phyloP scores from a whole-genome alignment of 2,797 vertebrate genomes.

The Acipenser oxyrinchus region DNA sequence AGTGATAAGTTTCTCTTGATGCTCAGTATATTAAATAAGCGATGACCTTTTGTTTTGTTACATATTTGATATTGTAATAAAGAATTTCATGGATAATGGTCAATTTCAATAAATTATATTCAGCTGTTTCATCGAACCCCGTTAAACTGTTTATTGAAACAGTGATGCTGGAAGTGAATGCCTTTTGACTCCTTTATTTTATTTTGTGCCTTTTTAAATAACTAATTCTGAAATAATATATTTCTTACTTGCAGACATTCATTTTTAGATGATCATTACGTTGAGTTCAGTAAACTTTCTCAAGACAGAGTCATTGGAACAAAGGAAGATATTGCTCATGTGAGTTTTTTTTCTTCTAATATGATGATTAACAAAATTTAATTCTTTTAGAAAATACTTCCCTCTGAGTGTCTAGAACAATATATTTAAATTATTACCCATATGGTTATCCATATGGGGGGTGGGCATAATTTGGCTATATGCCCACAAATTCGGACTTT shows the following conservation, averaged over 20 bases:
- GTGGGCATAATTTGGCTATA: too few relatives aligned
- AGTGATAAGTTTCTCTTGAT: too few relatives aligned
- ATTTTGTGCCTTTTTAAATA: background rate
- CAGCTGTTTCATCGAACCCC: conserved; percentile 25
- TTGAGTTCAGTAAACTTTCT: conserved; percentile 98
- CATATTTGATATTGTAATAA: too few relatives aligned
- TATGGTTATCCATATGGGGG: too few relatives aligned
- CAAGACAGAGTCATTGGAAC: conserved; percentile 97
- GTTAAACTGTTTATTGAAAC: conserved; percentile 11
- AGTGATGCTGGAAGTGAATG: background rate
- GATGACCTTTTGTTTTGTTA: too few relatives aligned
- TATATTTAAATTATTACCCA: too few relatives aligned
- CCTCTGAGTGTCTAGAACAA: too few relatives aligned
- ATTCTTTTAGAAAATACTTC: too few relatives aligned
- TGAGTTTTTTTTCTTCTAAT: conserved; percentile 42
- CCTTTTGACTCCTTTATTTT: background rate
- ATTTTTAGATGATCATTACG: conserved; percentile 93
- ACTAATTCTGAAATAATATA: conserved; percentile 4
- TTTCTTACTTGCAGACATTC: conserved; percentile 73
- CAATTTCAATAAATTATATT: too few relatives aligned
- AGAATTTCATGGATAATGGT: too few relatives aligned
- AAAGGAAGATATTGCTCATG: conserved; percentile 91
- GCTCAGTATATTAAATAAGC: too few relatives aligned
- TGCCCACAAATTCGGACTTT: too few relatives aligned
- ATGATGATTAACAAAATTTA: background rate